phyloP scores from a whole-genome alignment of 1,140 invertebrate genomes.

The Conus betulinus region DNA sequence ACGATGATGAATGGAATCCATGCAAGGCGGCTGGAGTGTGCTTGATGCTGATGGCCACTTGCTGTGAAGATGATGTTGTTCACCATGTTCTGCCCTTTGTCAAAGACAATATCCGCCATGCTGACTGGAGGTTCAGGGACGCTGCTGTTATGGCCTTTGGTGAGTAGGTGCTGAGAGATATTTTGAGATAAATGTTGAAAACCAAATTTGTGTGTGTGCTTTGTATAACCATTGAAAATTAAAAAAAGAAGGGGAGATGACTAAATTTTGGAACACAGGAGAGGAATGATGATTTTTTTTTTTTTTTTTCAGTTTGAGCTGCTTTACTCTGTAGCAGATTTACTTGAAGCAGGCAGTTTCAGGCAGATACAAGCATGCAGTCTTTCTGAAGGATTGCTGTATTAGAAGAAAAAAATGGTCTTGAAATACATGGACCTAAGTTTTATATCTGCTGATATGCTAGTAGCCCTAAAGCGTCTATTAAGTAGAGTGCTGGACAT shows the following conservation, averaged over 20 bases:
- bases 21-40: constrained; percentile 99
- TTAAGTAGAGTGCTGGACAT: background rate
- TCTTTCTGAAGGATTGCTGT: too few species aligned
- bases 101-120: constrained; percentile 93
- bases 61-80: constrained; percentile 98
- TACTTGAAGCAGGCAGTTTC: too few species aligned
- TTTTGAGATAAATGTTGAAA: too few species aligned
- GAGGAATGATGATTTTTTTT: too few species aligned
- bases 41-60: constrained; percentile 96
- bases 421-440: too few species aligned
- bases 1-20: constrained; percentile 99
- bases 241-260: background rate
- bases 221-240: background rate
- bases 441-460: too few species aligned
- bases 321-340: too few species aligned
- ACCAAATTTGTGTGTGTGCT: too few species aligned
- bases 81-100: constrained; percentile 97
- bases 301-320: too few species aligned
- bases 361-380: too few species aligned
- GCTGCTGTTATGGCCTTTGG: constrained; percentile 99
- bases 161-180: constrained; percentile 52
- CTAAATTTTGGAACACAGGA: background rate
- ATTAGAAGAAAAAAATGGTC: too few species aligned
- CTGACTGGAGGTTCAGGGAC: constrained; percentile 97
- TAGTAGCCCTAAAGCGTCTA: too few species aligned